Conservation (phyloP, 2,113 vertebrate genomes). For the Erpornis zantholeuca region DNA sequence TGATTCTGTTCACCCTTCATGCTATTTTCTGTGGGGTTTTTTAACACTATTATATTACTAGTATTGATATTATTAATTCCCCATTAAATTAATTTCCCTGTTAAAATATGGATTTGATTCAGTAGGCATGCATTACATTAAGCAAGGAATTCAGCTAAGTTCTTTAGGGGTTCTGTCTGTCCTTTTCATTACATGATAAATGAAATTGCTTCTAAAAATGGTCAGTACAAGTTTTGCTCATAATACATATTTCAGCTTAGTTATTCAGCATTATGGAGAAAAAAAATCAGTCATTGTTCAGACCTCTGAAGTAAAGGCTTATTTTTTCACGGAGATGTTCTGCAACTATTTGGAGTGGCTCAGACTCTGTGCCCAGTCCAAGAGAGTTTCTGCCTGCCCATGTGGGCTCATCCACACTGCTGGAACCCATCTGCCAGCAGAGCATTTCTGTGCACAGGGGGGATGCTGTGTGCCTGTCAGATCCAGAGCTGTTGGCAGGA, state of each 20-base stretch:
- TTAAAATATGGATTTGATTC: background rate
- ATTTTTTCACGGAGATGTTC: background rate
- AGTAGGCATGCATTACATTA: background rate
- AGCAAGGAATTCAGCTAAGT: background rate
- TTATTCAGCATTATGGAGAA: background rate
- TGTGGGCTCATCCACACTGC: background rate
- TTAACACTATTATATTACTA: background rate
- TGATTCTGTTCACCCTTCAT: background rate
- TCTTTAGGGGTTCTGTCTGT: background rate
- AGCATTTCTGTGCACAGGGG: background rate
- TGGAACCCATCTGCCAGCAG: background rate
- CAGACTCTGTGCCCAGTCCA: background rate
- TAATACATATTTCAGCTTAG: background rate
- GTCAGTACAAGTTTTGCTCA: background rate
- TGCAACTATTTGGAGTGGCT: background rate
- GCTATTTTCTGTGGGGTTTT: background rate
- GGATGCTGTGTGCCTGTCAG: background rate
- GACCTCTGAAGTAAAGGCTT: background rate
- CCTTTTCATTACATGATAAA: background rate
- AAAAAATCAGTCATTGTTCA: background rate
- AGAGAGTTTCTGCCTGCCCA: background rate
- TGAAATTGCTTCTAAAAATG: background rate
- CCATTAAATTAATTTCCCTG: background rate
- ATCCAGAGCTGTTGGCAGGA: background rate
- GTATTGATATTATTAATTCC: background rate